Percentiles rank a stretch among this genome's conserved stretches.
These are phyloP conservation scores for Myzus persicae DNA, from an alignment of 1,140 invertebrate species.

Conservation along the genomic window DNA sequence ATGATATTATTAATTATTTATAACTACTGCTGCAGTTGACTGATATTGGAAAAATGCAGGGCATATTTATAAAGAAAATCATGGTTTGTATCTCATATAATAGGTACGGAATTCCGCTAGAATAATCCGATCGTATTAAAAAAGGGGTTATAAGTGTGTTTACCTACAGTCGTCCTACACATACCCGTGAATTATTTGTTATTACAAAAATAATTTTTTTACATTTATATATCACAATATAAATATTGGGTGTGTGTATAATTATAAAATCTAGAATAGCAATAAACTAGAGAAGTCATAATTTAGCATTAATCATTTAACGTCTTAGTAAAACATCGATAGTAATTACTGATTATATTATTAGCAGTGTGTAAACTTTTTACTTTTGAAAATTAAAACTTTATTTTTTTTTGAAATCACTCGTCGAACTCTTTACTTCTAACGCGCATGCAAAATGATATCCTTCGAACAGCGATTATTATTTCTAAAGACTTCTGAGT, in stretches of 20 bases:
- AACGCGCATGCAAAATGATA: not conserved
- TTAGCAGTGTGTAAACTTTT: not conserved
- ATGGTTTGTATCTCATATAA: not conserved
- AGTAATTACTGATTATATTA: not conserved
- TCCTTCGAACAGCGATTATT: not conserved
- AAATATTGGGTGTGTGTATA: not conserved
- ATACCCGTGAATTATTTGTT: not conserved
- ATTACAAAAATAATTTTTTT: not conserved
- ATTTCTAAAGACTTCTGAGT: not conserved
- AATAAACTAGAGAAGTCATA: not conserved
- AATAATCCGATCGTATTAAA: not conserved
- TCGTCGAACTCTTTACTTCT: not conserved
- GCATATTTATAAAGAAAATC: not conserved
- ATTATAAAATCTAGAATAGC: not conserved
- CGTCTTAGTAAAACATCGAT: not conserved
- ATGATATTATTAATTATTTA: not conserved
- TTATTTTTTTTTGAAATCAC: not conserved
- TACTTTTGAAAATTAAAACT: not conserved
- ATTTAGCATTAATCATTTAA: not conserved
- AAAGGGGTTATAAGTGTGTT: not conserved
- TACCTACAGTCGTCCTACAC: not conserved
- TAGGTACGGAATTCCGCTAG: not conserved
- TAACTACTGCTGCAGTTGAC: no score
- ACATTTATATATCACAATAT: not conserved
- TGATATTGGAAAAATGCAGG: not conserved